Evolutionary conservation across 2,797 vertebrate species (phyloP), one percentile per base, ranked within the genome.

Genomic region (Tenualosa ilisha): DNA sequence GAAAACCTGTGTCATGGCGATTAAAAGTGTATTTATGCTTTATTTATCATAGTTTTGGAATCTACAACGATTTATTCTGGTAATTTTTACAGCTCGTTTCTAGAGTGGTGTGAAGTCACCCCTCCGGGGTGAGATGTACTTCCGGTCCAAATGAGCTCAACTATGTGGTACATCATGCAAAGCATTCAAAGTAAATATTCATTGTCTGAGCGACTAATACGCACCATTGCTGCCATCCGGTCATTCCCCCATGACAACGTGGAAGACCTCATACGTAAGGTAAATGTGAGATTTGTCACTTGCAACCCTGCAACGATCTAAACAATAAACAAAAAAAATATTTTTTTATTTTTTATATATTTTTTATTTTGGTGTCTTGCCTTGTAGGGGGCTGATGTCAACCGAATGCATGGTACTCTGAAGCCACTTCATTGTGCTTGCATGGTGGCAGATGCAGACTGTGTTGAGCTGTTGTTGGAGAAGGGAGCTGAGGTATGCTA

Each of bases 121-220:
- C 87, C 54, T 86, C 89, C 87, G 3, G 93, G 95, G 95, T 96
- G 96, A 93, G 90, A 96, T 96, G 96, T 90, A 93, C 92, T 91
- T 94, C 91, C 89, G 92, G 90, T 92, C 93, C 94, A 92, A 91
- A 97, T 97, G 96, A 96, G 95, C 94, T 97, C 96, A 97, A 97
- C 96, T 95, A 98, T 98, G 97, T 99, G 98, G 98, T 98, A 98
- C 95, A 97, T 97, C 92, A 99, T 99, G 98, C 97, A 98, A 95
- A 97, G 96, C 94, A 97, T 98, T 95, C 97, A 98, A 91, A 98
- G 97, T 95, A 99, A 99, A 93, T 98, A 97, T 91, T 98, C 98
- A 13, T 94, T 99, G 92, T 98, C 97, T 0, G 98, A 99, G 94
- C 95, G 98, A 84, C 95, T 99, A 75, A 99, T 99, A 92, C 96